A percentile compares a stretch with the other conserved stretches of the same genome.
phyloP scores from a whole-genome alignment of 2,113 vertebrate genomes.

The Climacteris rufus region DNA sequence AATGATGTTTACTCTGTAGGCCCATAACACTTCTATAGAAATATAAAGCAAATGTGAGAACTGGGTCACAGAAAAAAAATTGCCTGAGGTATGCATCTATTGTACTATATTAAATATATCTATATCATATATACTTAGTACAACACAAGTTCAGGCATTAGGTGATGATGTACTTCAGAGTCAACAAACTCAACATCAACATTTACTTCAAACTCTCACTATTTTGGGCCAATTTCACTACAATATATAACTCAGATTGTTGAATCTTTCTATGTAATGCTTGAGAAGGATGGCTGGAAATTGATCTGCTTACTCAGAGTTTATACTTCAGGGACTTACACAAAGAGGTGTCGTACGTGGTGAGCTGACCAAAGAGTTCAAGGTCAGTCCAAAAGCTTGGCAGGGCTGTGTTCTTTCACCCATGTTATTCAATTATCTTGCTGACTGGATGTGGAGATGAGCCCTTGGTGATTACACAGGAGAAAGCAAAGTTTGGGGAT shows the following conservation, averaged over 20 bases:
- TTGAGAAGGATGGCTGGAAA: neutral
- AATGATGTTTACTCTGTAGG: neutral
- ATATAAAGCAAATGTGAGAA: neutral
- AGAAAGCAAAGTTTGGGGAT: neutral
- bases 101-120: neutral
- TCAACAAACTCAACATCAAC: neutral
- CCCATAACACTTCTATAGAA: neutral
- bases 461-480: neutral
- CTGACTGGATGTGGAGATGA: neutral
- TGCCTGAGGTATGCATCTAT: neutral
- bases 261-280: neutral
- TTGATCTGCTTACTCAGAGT: neutral
- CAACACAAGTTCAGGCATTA: neutral
- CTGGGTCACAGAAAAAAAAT: neutral
- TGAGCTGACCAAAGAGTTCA: neutral
- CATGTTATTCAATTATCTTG: constrained; percentile 6
- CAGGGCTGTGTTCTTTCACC: neutral
- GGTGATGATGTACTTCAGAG: neutral
- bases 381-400: neutral
- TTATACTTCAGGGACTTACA: neutral
- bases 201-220: neutral
- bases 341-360: neutral
- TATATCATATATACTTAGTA: neutral
- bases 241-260: neutral
- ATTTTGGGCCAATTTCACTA: neutral